Evolutionary conservation across 1,140 invertebrate species (phyloP).

Genomic region (Cardiocondyla obscurior): DNA sequence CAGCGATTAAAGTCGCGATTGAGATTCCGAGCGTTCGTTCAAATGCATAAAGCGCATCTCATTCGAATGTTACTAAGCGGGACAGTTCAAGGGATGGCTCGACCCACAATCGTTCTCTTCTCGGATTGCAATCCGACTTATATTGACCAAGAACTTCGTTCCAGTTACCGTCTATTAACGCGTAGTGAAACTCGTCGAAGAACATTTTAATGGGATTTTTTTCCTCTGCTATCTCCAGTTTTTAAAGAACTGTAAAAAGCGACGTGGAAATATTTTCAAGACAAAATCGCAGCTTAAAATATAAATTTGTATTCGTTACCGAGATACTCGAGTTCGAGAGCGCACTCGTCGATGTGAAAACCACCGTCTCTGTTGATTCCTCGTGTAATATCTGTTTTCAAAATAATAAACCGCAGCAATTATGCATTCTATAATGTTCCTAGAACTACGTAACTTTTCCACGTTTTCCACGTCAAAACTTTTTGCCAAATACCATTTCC

Average conservation of each 20-base stretch:
- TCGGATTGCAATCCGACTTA: neutral
- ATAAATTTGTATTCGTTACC: slow-evolving; percentile 7
- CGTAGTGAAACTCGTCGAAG: neutral
- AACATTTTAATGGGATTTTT: slow-evolving; percentile 36
- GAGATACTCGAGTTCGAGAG: neutral
- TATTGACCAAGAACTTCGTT: neutral
- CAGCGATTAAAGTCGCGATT: neutral
- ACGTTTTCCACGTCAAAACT: neutral
- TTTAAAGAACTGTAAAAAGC: neutral
- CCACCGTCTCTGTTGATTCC: neutral
- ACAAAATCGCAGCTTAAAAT: neutral
- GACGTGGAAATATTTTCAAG: neutral
- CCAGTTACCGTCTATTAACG: slow-evolving; percentile 6
- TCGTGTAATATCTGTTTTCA: neutral
- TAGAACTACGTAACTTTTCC: neutral
- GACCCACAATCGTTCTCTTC: neutral
- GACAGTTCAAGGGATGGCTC: slow-evolving; percentile 6
- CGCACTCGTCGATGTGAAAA: neutral
- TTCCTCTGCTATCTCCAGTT: no score
- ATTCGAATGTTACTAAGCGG: neutral
- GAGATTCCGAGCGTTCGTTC: neutral
- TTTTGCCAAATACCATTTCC: neutral
- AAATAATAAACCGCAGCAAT: slow-evolving; percentile 11
- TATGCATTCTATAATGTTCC: neutral
- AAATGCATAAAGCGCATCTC: neutral